phyloP scores from a whole-genome alignment of 2,888 invertebrate species.

The Ectropis crepuscularia region DNA sequence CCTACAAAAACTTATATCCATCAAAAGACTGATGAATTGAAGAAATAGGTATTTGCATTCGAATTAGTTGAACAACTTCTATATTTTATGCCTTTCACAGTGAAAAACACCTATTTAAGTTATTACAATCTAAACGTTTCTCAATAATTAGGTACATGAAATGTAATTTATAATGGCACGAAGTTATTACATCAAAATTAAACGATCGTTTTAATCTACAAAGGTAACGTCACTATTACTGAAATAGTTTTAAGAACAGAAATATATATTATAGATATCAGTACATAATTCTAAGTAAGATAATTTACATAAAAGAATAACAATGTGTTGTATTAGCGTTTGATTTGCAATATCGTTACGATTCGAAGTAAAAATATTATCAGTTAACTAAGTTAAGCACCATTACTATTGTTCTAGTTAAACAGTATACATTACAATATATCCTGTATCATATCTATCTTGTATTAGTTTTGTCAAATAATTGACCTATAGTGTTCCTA shows the following conservation, averaged over 20 bases:
- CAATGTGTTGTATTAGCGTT: too few relatives aligned
- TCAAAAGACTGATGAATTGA: too few relatives aligned
- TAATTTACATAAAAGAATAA: neutral
- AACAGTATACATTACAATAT: conserved; percentile 20
- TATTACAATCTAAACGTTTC: conserved; percentile 50
- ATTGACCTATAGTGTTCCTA: neutral
- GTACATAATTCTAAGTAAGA: neutral
- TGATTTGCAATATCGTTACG: too few relatives aligned
- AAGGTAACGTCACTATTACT: conserved; percentile 54
- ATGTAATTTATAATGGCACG: conserved; percentile 67
- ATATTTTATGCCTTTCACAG: too few relatives aligned
- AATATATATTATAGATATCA: neutral
- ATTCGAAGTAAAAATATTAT: neutral
- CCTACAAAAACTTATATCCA: too few relatives aligned
- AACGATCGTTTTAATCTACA: conserved; percentile 44
- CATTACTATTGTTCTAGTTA: conserved; percentile 35
- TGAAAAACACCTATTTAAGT: conserved; percentile 38
- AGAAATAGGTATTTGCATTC: too few relatives aligned
- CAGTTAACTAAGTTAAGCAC: conserved; percentile 41
- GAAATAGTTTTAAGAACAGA: neutral
- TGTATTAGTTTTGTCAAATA: conserved; percentile 1
- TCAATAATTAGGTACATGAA: conserved; percentile 59
- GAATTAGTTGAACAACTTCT: too few relatives aligned
- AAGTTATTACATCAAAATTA: conserved; percentile 55
- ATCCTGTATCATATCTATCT: conserved; percentile 8